Evolutionary conservation across 2,888 invertebrate genomes (phyloP).

Genomic region (Andricus quercusramuli): DNA sequence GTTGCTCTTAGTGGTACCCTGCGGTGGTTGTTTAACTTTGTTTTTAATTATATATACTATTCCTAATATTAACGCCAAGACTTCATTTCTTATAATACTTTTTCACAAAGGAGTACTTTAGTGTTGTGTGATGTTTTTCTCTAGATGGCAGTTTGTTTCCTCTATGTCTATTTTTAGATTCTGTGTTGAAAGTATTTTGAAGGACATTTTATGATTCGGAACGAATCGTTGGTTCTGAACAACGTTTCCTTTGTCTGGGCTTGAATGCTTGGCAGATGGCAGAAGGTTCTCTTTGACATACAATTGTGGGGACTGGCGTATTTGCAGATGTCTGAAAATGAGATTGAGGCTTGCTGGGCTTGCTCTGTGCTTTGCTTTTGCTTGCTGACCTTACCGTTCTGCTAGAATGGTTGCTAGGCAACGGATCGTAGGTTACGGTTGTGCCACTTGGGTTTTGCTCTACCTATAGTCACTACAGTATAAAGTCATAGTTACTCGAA

Average conservation of each 20-base stretch:
- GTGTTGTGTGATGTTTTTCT: neutral
- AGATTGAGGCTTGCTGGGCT: constrained; percentile 27
- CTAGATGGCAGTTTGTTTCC: neutral
- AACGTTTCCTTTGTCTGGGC: neutral
- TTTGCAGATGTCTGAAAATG: constrained; percentile 12
- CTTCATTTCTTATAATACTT: too few relatives aligned
- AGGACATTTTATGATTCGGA: neutral
- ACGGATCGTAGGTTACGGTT: constrained; percentile 27
- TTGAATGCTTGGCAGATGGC: neutral
- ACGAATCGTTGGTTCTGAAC: neutral
- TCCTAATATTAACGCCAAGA: too few relatives aligned
- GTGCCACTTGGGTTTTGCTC: constrained; percentile 35
- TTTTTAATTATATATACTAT: too few relatives aligned
- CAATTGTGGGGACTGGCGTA: constrained; percentile 6
- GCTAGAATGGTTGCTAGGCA: constrained; percentile 35
- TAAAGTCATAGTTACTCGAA: constrained; percentile 20
- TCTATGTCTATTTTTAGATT: neutral
- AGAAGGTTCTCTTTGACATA: constrained; percentile 3
- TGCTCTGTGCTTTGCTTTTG: constrained; percentile 6
- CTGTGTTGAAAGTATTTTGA: neutral
- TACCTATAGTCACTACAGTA: constrained; percentile 25
- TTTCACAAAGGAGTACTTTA: neutral
- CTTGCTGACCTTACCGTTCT: constrained; percentile 29
- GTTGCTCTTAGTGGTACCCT: too few relatives aligned
- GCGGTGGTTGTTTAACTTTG: too few relatives aligned